Evolutionary conservation across 2,888 invertebrate species (phyloP), one percentile per base, ranked within the genome.

Genomic region (Leucoptera coffeella): DNA sequence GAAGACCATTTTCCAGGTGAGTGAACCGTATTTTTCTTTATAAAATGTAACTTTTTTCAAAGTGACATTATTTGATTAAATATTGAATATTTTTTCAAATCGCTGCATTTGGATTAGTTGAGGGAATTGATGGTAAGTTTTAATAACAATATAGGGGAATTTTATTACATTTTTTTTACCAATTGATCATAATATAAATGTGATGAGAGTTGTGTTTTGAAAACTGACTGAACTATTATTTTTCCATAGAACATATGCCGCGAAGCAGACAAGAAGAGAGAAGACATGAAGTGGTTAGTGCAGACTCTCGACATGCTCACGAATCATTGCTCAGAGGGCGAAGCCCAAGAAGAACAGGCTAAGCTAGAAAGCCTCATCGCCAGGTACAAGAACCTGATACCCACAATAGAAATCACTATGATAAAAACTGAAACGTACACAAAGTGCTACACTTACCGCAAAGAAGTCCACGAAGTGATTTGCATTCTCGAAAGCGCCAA

Each of bases 241-340:
- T 31, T 31, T 38, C 52, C 56, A 3, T 62, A 93, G 92, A 81
- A 79, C 52, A 86, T 93, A 40, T 92, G 92, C 51, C 82, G 84
- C 32, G 90, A 92, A 62, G 91, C 93, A 17, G 92, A 94, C 50
- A 77, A 77, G 31, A 88, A 89, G 51, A 80, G 91, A 14, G 92
- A 93, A 53, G 91, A 92, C 43, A 92, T 94, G 85, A 93, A 93
- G 49, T 92, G 92, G 90, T 72, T 96, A 29, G 90, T 93, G 2
- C 90, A 92, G 56, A 89, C 88, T 9, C 61, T 95, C 27, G 92
- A 95, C 44, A 82, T 84, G 41, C 74, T 96, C 31, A 78, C 87
- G 12, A 80, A 86, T 30, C 85, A 88, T 45, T 84, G 87, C 38
- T 80, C 86, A 8, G 87, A 91, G 42, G 74, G 75, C 23, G 88